phyloP scores from a whole-genome alignment of 2,888 invertebrate species.

The Disparrhopalites patrizii region DNA sequence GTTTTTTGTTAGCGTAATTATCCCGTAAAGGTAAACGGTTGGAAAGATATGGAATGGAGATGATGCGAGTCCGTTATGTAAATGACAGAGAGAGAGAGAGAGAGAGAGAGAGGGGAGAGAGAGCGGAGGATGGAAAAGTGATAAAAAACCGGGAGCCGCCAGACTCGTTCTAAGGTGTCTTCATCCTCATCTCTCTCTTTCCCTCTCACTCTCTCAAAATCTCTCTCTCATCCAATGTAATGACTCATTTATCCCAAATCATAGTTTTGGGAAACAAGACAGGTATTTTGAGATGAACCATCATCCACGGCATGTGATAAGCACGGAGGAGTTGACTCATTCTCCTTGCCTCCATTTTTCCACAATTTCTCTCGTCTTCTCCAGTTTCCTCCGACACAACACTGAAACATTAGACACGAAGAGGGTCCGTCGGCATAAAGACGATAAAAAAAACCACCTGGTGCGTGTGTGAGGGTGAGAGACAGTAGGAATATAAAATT shows the following conservation, averaged over 20 bases:
- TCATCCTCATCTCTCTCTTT: not conserved
- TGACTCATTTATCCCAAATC: slow-evolving; percentile 16
- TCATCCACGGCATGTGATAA: not conserved
- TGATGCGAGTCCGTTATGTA: not conserved
- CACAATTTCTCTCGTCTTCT: not conserved
- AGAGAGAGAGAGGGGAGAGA: slow-evolving; percentile 5
- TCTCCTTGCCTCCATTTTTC: not conserved
- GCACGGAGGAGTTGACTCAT: not conserved
- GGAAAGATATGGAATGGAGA: not conserved
- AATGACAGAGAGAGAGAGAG: not conserved
- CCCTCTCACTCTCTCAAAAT: not conserved
- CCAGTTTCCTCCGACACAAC: not conserved
- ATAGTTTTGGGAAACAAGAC: not conserved
- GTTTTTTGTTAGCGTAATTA: no score
- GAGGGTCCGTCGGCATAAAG: no score
- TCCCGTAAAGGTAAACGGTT: no score
- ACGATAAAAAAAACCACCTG: slow-evolving; percentile 8
- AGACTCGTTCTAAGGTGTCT: slow-evolving; percentile 16
- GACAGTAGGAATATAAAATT: not conserved
- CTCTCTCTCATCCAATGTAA: slow-evolving; percentile 11
- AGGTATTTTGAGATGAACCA: not conserved
- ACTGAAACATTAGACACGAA: no score
- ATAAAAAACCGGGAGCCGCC: slow-evolving; percentile 16
- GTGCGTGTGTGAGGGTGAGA: not conserved
- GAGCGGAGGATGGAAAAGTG: not conserved